A percentile compares a stretch with the other conserved stretches of the same genome.
These are phyloP conservation scores for Rhadina sibilatrix DNA, from an alignment of 2,113 vertebrate genomes.

Conservation along the genomic window DNA sequence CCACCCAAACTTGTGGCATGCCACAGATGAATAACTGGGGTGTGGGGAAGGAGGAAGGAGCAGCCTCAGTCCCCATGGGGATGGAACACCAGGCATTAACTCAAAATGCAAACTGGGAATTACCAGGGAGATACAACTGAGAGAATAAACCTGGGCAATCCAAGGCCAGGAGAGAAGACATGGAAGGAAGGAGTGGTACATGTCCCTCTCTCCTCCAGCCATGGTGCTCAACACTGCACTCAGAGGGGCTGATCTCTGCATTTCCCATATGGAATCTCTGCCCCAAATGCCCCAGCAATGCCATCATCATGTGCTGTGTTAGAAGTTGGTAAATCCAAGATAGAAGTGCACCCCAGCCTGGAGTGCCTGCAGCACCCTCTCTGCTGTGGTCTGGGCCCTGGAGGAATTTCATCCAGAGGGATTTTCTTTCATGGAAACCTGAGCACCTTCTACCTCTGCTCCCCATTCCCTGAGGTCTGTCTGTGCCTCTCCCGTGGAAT, in stretches of 20 bases:
- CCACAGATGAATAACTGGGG: background rate
- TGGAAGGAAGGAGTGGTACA: fast-evolving
- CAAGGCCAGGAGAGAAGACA: background rate
- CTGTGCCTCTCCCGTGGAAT: fast-evolving
- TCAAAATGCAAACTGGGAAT: background rate
- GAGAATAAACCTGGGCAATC: background rate
- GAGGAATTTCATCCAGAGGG: background rate
- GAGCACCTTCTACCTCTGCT: background rate
- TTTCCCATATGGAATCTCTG: background rate
- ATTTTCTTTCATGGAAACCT: fast-evolving
- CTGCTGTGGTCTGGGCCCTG: background rate
- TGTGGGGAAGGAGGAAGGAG: background rate
- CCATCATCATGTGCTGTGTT: fast-evolving
- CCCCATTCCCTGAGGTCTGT: background rate
- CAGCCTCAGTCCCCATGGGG: background rate
- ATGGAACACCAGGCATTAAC: background rate
- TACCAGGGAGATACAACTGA: background rate
- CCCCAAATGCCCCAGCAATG: background rate
- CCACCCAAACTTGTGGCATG: background rate
- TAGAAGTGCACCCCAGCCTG: background rate
- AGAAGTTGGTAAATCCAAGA: background rate
- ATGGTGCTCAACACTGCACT: fast-evolving
- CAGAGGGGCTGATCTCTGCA: background rate
- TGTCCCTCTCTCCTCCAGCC: background rate
- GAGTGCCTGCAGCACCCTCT: background rate